These are phyloP conservation scores for Nymphicus hollandicus DNA, from an alignment of 2,113 vertebrate genomes.

Conservation along the genomic window DNA sequence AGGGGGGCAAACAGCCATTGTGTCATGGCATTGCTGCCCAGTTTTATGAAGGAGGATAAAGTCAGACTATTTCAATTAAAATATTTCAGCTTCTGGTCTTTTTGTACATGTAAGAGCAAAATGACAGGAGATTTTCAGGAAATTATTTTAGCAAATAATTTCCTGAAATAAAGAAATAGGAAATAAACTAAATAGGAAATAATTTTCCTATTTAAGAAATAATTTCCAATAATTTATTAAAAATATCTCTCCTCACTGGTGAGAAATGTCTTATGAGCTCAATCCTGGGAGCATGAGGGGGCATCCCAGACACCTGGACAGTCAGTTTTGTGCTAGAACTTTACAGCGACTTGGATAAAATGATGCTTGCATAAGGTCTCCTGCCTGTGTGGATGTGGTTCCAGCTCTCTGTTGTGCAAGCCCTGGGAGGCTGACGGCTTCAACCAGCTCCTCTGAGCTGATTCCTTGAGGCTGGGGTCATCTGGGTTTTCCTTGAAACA, in stretches of 20 bases:
- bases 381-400: neutral
- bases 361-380: neutral
- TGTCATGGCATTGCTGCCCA: neutral
- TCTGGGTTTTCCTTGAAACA: neutral
- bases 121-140: neutral
- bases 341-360: neutral
- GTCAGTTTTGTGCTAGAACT: neutral
- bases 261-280: neutral
- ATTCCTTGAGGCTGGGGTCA: rapidly evolving
- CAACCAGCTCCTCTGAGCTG: neutral
- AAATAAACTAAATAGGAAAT: neutral
- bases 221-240: neutral
- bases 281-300: neutral
- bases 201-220: neutral
- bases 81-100: neutral
- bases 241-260: neutral
- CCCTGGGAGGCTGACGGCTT: neutral
- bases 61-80: neutral
- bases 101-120: neutral
- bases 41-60: neutral
- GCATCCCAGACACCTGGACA: neutral
- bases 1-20: rapidly evolving
- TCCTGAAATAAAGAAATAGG: neutral
- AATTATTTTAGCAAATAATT: neutral
- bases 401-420: neutral